A percentile compares a stretch with the other conserved stretches of the same genome.
Evolutionary conservation across 1,140 invertebrate genomes (phyloP).

Genomic region (Drosophila ohnishii): DNA sequence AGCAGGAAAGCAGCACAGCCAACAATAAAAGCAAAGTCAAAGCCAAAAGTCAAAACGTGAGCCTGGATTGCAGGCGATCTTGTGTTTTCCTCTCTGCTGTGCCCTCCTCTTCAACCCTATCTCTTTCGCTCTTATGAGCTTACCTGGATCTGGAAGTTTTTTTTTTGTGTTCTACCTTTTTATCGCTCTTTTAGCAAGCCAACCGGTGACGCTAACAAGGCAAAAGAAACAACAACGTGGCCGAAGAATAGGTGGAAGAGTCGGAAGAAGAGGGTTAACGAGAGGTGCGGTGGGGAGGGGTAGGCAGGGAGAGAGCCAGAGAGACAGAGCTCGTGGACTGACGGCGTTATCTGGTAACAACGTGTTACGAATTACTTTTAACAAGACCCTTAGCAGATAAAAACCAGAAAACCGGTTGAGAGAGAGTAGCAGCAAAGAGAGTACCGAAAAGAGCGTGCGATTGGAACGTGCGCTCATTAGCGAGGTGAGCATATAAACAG

Average conservation of each 20-base stretch:
- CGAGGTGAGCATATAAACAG: conserved; percentile 56
- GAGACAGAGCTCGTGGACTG: conserved; percentile 43
- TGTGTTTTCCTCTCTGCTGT: conserved; percentile 1
- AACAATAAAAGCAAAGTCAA: conserved; percentile 44
- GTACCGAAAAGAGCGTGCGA: conserved; percentile 20
- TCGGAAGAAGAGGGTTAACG: conserved; percentile 12
- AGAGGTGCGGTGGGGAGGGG: conserved; percentile 24
- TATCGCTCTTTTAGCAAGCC: conserved; percentile 78
- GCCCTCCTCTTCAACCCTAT: neutral
- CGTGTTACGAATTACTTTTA: conserved; percentile 83
- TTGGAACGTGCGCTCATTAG: conserved; percentile 70
- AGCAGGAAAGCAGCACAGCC: conserved; percentile 5
- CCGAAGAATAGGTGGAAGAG: conserved; percentile 27
- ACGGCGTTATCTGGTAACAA: conserved; percentile 83
- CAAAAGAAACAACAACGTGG: conserved; percentile 28
- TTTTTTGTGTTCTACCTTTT: conserved; percentile 45
- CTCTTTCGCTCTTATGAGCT: conserved; percentile 1
- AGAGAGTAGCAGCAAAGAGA: conserved; percentile 12
- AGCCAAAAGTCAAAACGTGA: conserved; percentile 82
- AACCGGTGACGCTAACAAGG: conserved; percentile 73
- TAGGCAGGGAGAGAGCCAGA: conserved; percentile 19
- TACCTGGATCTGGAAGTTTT: conserved; percentile 48
- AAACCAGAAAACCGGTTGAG: conserved; percentile 75
- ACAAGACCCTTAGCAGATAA: conserved; percentile 83
- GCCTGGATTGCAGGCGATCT: conserved; percentile 60